phyloP scores from a whole-genome alignment of 2,797 vertebrate species.

The Macropodus opercularis region DNA sequence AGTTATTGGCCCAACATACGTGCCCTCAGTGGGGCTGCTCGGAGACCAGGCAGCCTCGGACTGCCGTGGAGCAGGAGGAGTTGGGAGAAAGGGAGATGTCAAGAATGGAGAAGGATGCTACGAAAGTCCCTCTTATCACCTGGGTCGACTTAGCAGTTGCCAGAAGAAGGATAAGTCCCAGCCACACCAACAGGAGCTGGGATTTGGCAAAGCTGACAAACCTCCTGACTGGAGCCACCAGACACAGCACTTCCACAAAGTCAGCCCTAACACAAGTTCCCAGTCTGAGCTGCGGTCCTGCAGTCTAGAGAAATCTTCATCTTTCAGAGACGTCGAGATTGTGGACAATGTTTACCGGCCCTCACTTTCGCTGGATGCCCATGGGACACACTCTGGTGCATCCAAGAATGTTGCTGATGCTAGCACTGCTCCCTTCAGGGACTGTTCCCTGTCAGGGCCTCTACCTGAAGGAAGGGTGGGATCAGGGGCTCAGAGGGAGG shows the following conservation, averaged over 20 bases:
- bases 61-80: constrained; percentile 81
- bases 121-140: constrained; percentile 65
- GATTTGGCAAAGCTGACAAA: constrained; percentile 86
- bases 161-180: constrained; percentile 80
- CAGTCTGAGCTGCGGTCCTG: constrained; percentile 79
- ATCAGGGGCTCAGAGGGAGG: constrained; percentile 79
- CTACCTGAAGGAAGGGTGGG: constrained; percentile 58
- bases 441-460: constrained; percentile 73
- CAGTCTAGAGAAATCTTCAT: constrained; percentile 82
- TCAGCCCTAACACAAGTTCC: constrained; percentile 54
- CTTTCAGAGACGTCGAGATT: constrained; percentile 72
- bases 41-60: constrained; percentile 83
- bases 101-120: constrained; percentile 69
- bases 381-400: constrained; percentile 65
- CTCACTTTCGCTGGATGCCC: constrained; percentile 78
- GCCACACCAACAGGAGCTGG: constrained; percentile 82
- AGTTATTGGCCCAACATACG: constrained; percentile 87
- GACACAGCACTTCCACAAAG: constrained; percentile 66
- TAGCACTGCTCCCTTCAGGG: constrained; percentile 82
- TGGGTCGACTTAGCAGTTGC: constrained; percentile 70
- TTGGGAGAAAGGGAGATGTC: constrained; percentile 76
- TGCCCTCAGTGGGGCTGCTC: constrained; percentile 90
- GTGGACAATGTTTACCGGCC: constrained; percentile 82
- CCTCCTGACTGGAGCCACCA: constrained; percentile 84
- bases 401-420: constrained; percentile 82